Base-by-base conservation (phyloP, 2,888 invertebrate genomes). In the Lissonota sp. region DNA sequence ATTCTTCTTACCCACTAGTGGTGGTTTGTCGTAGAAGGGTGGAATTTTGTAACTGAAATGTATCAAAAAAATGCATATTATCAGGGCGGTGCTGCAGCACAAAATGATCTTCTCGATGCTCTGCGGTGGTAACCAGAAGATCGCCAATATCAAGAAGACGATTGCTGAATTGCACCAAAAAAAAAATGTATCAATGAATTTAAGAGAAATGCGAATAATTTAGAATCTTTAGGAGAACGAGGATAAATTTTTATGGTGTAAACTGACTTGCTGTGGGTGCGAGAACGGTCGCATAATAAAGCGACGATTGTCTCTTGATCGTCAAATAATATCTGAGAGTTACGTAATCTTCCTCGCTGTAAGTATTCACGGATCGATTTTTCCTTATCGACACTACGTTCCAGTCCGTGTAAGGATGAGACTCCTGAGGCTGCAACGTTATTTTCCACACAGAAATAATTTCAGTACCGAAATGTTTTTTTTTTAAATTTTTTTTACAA, bases 61-160 rank as follows among this genome's bases (percentile, higher is more conserved):
- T 87, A 95, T 92, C 74, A 96, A 93, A 86, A 95, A 95, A 14
- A 95, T 91, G n/a, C 94, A 93, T 53, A 95, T 94, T 62, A 95
- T 93, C 0, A 96, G 88, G 10, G 95, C 93, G 6, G 94, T 94
- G 69, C 94, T 93, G 6, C 94, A 94, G 84, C 94, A 95, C 14
- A 95, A 89, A 10, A 94, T 90, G 26, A 96, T 93, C 90, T 96
- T 95, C 89, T 95, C 95, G 12, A 95, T 95, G 84, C 95, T 94
- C 85, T 95, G 94, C 0, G 95, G 95, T 0, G 96, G 95, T 62
- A 96, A 87, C 95, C 95, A 95, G 89, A 96, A 96, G 1, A 93
- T 93, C 12, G 94, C 91, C 58, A 96, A 91, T 0, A 94, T 95
- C 87, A 96, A 87, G 12, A 95, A 88, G 4, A 95, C 93, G 71